Evolutionary conservation across 2,797 vertebrate genomes (phyloP).

Genomic region (Spinus pinus): DNA sequence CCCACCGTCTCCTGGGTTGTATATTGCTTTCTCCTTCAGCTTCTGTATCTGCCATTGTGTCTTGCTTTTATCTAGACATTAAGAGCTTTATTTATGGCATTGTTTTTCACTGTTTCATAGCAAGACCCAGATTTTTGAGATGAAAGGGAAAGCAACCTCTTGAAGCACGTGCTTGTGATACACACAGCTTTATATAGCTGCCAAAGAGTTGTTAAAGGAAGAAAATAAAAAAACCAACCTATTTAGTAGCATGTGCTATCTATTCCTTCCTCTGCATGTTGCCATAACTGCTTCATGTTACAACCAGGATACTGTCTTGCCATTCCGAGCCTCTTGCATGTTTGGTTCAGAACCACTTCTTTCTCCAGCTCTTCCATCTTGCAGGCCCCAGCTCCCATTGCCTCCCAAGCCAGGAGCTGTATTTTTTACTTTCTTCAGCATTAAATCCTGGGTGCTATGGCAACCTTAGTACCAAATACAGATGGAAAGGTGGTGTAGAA

Average conservation of each 20-base stretch:
- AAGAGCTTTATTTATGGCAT: neutral
- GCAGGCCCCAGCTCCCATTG: neutral
- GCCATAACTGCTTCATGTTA: neutral
- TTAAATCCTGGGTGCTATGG: neutral
- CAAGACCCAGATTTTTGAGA: neutral
- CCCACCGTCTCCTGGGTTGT: neutral
- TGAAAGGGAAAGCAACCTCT: neutral
- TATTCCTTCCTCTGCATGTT: neutral
- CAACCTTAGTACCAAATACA: neutral
- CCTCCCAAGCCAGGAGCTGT: neutral
- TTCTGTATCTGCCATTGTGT: neutral
- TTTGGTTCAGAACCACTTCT: neutral
- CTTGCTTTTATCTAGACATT: neutral
- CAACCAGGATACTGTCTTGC: neutral
- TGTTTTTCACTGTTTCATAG: neutral
- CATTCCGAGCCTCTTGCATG: fast-evolving
- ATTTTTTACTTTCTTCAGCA: neutral
- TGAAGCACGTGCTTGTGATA: neutral
- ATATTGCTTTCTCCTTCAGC: neutral
- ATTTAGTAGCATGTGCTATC: neutral
- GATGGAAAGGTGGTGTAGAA: neutral
- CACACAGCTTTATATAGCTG: neutral
- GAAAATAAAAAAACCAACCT: neutral
- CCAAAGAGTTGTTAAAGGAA: neutral
- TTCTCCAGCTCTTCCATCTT: neutral